A percentile compares a stretch with the other conserved stretches of the same genome.
Conservation (phyloP, 2,888 invertebrate species). For the Ennomos fuscantarius region DNA sequence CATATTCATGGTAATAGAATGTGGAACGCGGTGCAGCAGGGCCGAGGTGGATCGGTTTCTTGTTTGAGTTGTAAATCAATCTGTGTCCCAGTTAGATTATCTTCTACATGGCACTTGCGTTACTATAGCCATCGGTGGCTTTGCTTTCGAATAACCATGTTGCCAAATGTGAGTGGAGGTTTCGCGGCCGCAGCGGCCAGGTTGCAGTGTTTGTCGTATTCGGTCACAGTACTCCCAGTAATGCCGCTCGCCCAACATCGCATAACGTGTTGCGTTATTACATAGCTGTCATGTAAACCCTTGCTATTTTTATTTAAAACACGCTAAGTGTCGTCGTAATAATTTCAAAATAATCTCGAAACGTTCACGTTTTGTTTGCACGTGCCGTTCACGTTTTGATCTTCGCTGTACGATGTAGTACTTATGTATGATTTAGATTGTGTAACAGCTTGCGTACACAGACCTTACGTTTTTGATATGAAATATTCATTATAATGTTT, state of each 20-base stretch:
- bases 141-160: conserved; percentile 72
- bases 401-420: conserved; percentile 29
- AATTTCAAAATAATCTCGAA: conserved; percentile 29
- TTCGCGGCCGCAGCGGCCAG: conserved; percentile 47
- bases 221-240: conserved; percentile 42
- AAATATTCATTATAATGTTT: conserved; percentile 18
- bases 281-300: conserved; percentile 54
- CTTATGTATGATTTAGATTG: conserved; percentile 27
- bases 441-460: conserved; percentile 30
- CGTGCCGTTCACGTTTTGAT: conserved; percentile 42
- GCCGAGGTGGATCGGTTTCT: conserved; percentile 81
- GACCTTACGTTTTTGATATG: conserved; percentile 20
- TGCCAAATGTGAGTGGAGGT: conserved; percentile 68
- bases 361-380: conserved; percentile 43
- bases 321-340: conserved; percentile 60
- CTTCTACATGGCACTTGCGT: conserved; percentile 59
- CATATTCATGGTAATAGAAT: conserved; percentile 77
- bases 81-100: conserved; percentile 79
- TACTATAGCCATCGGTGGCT: conserved; percentile 63
- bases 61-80: conserved; percentile 79
- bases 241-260: conserved; percentile 41
- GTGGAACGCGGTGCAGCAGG: conserved; percentile 71
- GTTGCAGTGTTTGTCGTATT: conserved; percentile 51
- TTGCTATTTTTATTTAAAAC: conserved; percentile 73
- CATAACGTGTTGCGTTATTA: conserved; percentile 29